Evolutionary conservation across 2,888 invertebrate species (phyloP).

Genomic region (Aporophyla lueneburgensis): DNA sequence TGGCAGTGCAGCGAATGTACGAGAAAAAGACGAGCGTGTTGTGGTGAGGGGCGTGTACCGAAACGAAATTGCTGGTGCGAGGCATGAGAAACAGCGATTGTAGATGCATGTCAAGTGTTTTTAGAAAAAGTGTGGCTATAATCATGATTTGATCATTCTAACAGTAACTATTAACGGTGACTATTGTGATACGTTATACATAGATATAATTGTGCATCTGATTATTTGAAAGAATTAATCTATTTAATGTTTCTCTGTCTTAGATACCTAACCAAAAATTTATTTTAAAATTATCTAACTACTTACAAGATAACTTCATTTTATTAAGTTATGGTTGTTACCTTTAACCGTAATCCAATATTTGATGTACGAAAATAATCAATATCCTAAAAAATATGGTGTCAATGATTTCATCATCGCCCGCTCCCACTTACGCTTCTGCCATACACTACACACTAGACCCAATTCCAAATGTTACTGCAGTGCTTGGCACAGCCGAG

Average conservation of each 20-base stretch:
- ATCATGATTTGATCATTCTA: neutral
- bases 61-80: slow-evolving; percentile 32
- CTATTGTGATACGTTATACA: neutral
- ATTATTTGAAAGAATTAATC: neutral
- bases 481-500: slow-evolving; percentile 77
- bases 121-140: neutral
- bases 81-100: slow-evolving; percentile 23
- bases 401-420: neutral
- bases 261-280: neutral
- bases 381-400: neutral
- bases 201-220: too few species aligned
- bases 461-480: slow-evolving; percentile 73
- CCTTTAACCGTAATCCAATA: neutral
- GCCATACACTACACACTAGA: slow-evolving; percentile 38
- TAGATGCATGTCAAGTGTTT: neutral
- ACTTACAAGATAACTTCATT: neutral
- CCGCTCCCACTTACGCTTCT: slow-evolving; percentile 14
- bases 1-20: slow-evolving; percentile 75
- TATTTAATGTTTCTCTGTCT: too few species aligned
- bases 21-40: slow-evolving; percentile 77
- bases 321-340: neutral
- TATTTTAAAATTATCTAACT: neutral
- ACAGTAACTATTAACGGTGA: neutral
- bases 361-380: neutral
- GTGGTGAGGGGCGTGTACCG: slow-evolving; percentile 68